phyloP scores from a whole-genome alignment of 2,888 invertebrate species.

The Rosalia funebris region DNA sequence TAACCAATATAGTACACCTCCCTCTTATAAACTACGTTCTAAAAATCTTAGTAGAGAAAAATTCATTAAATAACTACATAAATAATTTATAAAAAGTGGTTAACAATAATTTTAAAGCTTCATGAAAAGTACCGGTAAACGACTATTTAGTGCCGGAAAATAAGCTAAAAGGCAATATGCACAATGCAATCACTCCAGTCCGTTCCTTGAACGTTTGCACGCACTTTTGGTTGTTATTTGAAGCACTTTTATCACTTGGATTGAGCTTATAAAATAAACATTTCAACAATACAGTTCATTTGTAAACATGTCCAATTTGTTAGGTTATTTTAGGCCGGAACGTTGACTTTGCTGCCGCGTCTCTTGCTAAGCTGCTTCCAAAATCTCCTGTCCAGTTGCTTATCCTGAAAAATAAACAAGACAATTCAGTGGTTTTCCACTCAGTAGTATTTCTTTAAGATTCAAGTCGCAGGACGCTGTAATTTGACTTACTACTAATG shows the following conservation, averaged over 20 bases:
- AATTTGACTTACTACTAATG: no score
- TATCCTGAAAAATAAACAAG: constrained; percentile 77
- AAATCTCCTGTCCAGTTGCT: constrained; percentile 79
- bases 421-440: no score
- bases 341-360: constrained; percentile 61
- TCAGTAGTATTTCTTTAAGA: no score
- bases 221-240: constrained; percentile 24
- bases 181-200: constrained; percentile 24
- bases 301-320: neutral
- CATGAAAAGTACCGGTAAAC: constrained; percentile 39
- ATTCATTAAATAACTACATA: constrained; percentile 32
- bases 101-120: constrained; percentile 47
- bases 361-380: constrained; percentile 83
- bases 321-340: constrained; percentile 48
- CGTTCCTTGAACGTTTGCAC: neutral
- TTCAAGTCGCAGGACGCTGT: no score
- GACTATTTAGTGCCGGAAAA: constrained; percentile 45
- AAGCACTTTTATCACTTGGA: constrained; percentile 54
- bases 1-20: constrained; percentile 32
- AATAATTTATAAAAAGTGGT: constrained; percentile 48
- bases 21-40: constrained; percentile 33
- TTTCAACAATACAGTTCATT: constrained; percentile 23
- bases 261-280: constrained; percentile 46
- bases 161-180: constrained; percentile 46
- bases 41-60: constrained; percentile 40